Base-by-base conservation (phyloP, 2,797 vertebrate genomes). In the Oreonectes daqikongensis region DNA sequence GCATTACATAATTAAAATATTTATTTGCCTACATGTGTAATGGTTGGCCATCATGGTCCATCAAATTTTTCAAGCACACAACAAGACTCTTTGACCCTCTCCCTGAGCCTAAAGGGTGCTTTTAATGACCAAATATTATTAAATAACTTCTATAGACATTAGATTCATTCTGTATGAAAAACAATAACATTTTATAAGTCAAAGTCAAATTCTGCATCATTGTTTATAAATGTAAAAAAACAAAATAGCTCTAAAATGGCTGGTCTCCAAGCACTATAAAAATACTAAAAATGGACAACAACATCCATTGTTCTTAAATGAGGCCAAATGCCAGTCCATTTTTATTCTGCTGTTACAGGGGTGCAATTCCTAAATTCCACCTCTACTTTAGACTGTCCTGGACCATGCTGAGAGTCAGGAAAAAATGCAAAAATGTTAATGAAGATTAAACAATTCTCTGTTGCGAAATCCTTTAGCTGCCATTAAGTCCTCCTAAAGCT, bases 171-270 rank as follows among this genome's bases (percentile, higher is more conserved):
- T 83, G 85, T 86, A 86, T 86, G 77, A 83, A 86, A 87, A 91
- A 90, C 88, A 91, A 88, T 87, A 69, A 85, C 86, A 84, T 83
- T n/a, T 38, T 22, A 24, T 60, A 57, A 46, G 17, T 85, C 48
- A 82, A 87, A 9, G 11, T 32, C 6, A 85, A 87, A 88, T 90
- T 91, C 87, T 89, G 87, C 84, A 75, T 87, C 73, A 90, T 90
- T 92, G 91, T 92, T 90, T 78, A 75, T n/a, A n/a, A n/a, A n/a
- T n/a, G n/a, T n/a, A n/a, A n/a, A n/a, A n/a, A n/a, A n/a, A n/a
- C n/a, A 83, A 80, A 84, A 84, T 85, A 86, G 77, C 57, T 75
- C 64, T 82, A 86, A 85, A 87, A 90, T 89, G 90, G 87, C 86
- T 84, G 80, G 11, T 44, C n/a, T 60, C 73, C 66, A 75, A 67